Evolutionary conservation across 2,888 invertebrate genomes (phyloP), one percentile per base, ranked within the genome.

Genomic region (Pyrrhia umbra): DNA sequence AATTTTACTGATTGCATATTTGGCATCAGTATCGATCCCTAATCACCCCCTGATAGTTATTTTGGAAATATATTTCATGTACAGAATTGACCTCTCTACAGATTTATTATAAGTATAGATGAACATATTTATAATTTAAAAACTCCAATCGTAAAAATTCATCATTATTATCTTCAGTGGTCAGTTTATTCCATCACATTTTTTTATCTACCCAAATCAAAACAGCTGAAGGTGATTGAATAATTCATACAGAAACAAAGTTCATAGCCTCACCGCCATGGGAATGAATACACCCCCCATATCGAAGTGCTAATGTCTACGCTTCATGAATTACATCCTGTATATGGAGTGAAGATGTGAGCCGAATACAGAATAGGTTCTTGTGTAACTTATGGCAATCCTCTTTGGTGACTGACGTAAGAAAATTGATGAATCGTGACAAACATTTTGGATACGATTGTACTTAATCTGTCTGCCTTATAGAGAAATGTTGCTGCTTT

Each of bases 291-390:
- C 66, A 51, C 52, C 57, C 58, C 51, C 85, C 84, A 80, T 83
- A 84, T 73, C 65, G 50, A 51, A 74, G 79, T 84, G 81, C 66
- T 84, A 84, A 85, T 82, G 62, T 66, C 39, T 65, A 75, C 82
- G 77, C 68, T 62, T 63, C 55, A 71, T 78, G 79, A 83, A 83
- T 83, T 61, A 70, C 68, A 57, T 59, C 65, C 81, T 70, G 20
- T 73, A 54, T 69, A 81, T 52, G 77, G 40, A 78, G 47, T 68
- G 55, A 51, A 65, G 52, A 55, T 70, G 70, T 77, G 79, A 52
- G 34, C 39, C 43, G 83, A 77, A 81, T 85, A 72, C 66, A 20
- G 45, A 71, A 57, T 60, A 30, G 15, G 49, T 45, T 70, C 59
- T 73, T 78, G 45, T 55, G 60, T 63, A 62, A 74, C 37, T 18